Percentiles rank a stretch among this genome's conserved stretches.
Conservation (phyloP, 2,888 invertebrate species). For the Calameuta idolon region DNA sequence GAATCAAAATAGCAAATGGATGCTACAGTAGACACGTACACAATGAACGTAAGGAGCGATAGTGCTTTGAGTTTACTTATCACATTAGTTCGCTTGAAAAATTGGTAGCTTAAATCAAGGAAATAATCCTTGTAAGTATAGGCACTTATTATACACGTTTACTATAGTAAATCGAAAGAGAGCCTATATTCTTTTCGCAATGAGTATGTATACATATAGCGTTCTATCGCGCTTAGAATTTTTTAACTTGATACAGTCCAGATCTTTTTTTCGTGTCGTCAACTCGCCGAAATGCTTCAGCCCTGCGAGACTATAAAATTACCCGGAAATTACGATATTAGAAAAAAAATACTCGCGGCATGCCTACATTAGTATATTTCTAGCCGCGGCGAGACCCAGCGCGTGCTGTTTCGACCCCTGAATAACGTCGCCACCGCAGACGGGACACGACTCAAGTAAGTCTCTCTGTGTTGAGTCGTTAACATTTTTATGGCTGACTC, state of each 20-base stretch:
- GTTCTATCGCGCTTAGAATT: background rate
- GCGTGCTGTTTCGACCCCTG: conserved; percentile 79
- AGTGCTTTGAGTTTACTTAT: background rate
- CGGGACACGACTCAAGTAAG: conserved; percentile 81
- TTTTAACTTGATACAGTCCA: background rate
- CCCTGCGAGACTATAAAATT: background rate
- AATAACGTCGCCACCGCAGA: conserved; percentile 78
- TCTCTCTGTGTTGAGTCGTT: conserved; percentile 59
- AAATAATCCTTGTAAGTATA: background rate
- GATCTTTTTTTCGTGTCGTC: background rate
- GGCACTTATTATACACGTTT: background rate
- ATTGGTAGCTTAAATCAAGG: background rate
- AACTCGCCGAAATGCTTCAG: background rate
- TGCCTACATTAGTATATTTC: conserved; percentile 64
- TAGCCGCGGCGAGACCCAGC: conserved; percentile 80
- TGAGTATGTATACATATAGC: background rate
- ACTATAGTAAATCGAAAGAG: background rate
- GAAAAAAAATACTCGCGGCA: conserved; percentile 45
- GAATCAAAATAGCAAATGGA: background rate
- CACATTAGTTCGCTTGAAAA: background rate
- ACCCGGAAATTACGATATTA: conserved; percentile 8
- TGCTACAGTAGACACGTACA: background rate
- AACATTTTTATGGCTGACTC: conserved; percentile 31
- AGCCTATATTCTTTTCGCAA: background rate
- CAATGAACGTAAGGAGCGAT: background rate